Conservation (phyloP, 1,140 invertebrate genomes). For the Palaemon carinicauda region DNA sequence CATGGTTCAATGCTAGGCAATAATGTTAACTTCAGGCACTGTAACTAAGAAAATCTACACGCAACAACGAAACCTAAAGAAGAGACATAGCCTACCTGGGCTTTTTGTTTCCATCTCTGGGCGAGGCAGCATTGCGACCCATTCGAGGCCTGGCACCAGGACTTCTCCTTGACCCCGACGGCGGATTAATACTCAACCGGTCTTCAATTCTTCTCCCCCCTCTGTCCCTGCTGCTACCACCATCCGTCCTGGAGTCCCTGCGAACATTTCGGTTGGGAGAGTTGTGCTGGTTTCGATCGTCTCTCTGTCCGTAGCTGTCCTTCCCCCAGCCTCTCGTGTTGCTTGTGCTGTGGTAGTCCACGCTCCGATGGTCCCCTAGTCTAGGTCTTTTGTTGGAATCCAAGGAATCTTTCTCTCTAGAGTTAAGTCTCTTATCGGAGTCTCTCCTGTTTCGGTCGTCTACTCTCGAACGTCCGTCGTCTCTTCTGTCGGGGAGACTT, state of each 20-base stretch:
- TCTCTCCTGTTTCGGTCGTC: constrained; percentile 15
- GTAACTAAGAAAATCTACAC: neutral
- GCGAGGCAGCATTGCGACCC: constrained; percentile 5
- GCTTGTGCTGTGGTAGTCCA: constrained; percentile 10
- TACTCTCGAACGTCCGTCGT: neutral
- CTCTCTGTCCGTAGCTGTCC: neutral
- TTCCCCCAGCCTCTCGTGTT: constrained; percentile 9
- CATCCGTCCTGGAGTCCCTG: constrained; percentile 11
- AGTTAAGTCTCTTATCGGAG: constrained; percentile 18
- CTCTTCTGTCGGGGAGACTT: neutral
- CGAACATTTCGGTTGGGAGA: constrained; percentile 1
- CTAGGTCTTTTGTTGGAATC: constrained; percentile 21
- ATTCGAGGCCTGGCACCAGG: neutral
- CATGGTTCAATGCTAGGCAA: too few species aligned
- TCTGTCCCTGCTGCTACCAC: constrained; percentile 19
- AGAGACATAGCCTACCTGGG: neutral
- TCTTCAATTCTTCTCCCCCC: constrained; percentile 36
- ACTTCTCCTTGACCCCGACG: constrained; percentile 21
- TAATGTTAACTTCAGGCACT: too few species aligned
- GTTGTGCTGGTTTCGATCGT: neutral
- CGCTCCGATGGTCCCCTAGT: neutral
- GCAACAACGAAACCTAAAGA: neutral
- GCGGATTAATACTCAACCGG: constrained; percentile 12
- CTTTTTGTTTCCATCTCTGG: constrained; percentile 30
- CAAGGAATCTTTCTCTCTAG: constrained; percentile 11